Percentiles rank a stretch among this genome's conserved stretches.
These are phyloP conservation scores for Drosophila eohydei DNA, from an alignment of 2,888 invertebrate species.

Conservation along the genomic window DNA sequence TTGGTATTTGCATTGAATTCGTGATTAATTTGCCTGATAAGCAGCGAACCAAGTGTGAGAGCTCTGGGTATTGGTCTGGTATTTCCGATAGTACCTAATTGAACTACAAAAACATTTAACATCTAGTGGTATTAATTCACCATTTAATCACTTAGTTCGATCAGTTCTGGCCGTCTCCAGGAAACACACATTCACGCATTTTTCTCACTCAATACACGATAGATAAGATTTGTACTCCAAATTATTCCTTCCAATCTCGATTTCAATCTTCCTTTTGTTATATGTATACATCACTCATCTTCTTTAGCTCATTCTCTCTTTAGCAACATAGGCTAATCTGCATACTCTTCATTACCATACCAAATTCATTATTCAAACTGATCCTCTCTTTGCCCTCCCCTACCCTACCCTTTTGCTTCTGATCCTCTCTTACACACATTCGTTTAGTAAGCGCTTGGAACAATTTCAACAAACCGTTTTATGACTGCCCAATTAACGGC, in stretches of 20 bases:
- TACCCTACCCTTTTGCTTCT: neutral
- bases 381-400: neutral
- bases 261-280: neutral
- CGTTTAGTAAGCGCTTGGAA: slow-evolving; percentile 4
- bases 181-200: neutral
- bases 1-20: slow-evolving; percentile 71
- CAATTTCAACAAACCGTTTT: slow-evolving; percentile 35
- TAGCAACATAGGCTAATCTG: neutral
- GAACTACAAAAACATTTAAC: neutral
- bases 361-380: slow-evolving; percentile 26
- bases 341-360: slow-evolving; percentile 27
- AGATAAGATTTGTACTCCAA: neutral
- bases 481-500: slow-evolving; percentile 51
- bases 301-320: neutral
- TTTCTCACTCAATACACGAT: neutral
- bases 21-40: slow-evolving; percentile 74
- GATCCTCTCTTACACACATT: neutral
- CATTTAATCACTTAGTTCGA: neutral
- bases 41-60: slow-evolving; percentile 7
- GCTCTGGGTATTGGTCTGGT: slow-evolving; percentile 5
- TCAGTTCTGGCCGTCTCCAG: neutral
- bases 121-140: neutral
- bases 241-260: slow-evolving; percentile 1
- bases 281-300: slow-evolving; percentile 11
- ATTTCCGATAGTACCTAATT: slow-evolving; percentile 24